These are phyloP conservation scores for Anguilla anguilla DNA, from an alignment of 2,797 vertebrate species.

Conservation along the genomic window DNA sequence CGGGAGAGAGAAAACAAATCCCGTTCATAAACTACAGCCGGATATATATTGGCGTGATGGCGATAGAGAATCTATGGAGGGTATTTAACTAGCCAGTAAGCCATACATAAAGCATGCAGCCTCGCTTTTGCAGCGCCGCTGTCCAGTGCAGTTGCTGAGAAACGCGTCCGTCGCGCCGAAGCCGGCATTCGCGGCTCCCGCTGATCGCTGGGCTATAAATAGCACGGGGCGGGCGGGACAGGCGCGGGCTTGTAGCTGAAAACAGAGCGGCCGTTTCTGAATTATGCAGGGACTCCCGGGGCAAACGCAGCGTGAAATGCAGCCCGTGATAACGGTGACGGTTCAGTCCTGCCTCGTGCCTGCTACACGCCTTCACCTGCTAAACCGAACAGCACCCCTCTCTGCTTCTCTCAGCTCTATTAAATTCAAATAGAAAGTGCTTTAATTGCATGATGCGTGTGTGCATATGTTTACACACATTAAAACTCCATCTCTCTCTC, in stretches of 20 bases:
- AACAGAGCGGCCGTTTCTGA: constrained; percentile 23
- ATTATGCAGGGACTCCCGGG: not conserved
- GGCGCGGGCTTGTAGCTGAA: constrained; percentile 33
- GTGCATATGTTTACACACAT: no score
- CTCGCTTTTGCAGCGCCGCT: not conserved
- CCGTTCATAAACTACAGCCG: no score
- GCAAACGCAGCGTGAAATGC: not conserved
- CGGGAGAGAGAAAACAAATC: no score
- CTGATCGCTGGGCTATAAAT: constrained; percentile 38
- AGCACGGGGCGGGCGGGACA: constrained; percentile 33
- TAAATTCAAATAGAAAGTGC: no score
- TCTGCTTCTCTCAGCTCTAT: not conserved
- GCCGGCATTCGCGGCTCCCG: constrained; percentile 15
- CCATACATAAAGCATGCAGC: no score
- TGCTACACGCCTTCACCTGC: not conserved
- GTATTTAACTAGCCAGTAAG: not conserved
- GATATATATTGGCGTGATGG: no score
- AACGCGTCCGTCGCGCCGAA: constrained; percentile 7
- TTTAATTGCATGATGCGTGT: no score
- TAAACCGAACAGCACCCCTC: not conserved
- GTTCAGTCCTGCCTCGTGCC: not conserved
- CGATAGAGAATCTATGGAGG: not conserved
- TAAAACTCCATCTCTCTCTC: no score
- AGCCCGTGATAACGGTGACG: constrained; percentile 2
- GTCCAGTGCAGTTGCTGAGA: not conserved